These are phyloP conservation scores for Argyresthia albistria DNA, from an alignment of 2,888 invertebrate species.

Conservation along the genomic window DNA sequence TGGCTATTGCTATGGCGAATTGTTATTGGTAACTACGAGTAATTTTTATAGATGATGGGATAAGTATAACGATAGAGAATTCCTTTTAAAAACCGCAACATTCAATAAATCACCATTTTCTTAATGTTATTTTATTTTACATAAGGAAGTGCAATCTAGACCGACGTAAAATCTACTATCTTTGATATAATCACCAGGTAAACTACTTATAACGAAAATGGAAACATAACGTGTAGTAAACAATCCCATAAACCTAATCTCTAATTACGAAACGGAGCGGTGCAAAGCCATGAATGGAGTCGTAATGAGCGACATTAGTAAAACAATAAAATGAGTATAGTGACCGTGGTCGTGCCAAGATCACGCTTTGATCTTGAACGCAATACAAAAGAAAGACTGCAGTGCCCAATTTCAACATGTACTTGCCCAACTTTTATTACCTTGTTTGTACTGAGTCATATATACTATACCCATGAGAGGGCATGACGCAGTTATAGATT, in stretches of 20 bases:
- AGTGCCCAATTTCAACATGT: constrained; percentile 2
- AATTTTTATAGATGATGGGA: background rate
- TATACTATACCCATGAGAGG: background rate
- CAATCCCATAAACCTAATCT: background rate
- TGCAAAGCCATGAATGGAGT: constrained; percentile 13
- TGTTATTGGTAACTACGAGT: background rate
- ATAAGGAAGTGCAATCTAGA: no score
- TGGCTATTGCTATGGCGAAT: background rate
- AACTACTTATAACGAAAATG: no score
- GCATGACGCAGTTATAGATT: no score
- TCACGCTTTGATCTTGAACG: constrained; percentile 29
- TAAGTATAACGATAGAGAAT: background rate
- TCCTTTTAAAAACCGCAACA: background rate
- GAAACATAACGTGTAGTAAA: no score
- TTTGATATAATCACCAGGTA: no score
- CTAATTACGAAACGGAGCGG: background rate
- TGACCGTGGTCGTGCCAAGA: constrained; percentile 20
- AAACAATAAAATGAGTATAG: constrained; percentile 15
- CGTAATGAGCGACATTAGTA: constrained; percentile 11
- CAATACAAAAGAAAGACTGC: constrained; percentile 17
- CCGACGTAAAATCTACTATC: no score
- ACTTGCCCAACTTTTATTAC: constrained; percentile 3
- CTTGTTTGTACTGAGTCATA: constrained; percentile 1
- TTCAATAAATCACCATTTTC: background rate
- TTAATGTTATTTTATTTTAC: no score